Conservation (phyloP, 2,888 invertebrate species). For the Hoplodrina ambigua region DNA sequence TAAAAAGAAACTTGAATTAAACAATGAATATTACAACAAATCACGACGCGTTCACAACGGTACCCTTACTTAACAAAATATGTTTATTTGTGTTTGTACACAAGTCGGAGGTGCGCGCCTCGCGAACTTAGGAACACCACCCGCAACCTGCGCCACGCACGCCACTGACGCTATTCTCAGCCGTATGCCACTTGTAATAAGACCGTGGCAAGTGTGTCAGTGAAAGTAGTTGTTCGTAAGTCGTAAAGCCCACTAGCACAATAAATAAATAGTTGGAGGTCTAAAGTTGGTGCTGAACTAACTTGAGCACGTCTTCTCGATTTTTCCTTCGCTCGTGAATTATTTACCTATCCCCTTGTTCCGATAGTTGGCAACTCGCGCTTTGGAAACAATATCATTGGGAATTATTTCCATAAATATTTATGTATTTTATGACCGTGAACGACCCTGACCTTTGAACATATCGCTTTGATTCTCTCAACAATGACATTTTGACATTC, state of each 20-base stretch:
- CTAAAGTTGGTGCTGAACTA: slow-evolving; percentile 76
- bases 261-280: slow-evolving; percentile 86
- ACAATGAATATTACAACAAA: slow-evolving; percentile 75
- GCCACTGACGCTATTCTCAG: slow-evolving; percentile 37
- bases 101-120: slow-evolving; percentile 67
- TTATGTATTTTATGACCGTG: slow-evolving; percentile 13
- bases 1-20: slow-evolving; percentile 68
- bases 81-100: slow-evolving; percentile 77
- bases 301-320: slow-evolving; percentile 75
- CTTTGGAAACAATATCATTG: slow-evolving; percentile 53
- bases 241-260: slow-evolving; percentile 78
- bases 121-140: slow-evolving; percentile 69
- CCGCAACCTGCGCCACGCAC: slow-evolving; percentile 29
- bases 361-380: slow-evolving; percentile 70
- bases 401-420: slow-evolving; percentile 44
- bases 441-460: slow-evolving; percentile 12
- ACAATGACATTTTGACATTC: neutral
- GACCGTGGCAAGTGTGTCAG: slow-evolving; percentile 24
- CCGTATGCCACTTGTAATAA: slow-evolving; percentile 53
- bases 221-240: slow-evolving; percentile 55
- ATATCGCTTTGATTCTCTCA: neutral
- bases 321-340: slow-evolving; percentile 79
- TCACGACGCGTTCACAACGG: slow-evolving; percentile 67
- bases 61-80: slow-evolving; percentile 74
- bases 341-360: slow-evolving; percentile 77